Evolutionary conservation across 2,888 invertebrate species (phyloP), one percentile per base, ranked within the genome.

Genomic region (Lepidochitona cinerea): DNA sequence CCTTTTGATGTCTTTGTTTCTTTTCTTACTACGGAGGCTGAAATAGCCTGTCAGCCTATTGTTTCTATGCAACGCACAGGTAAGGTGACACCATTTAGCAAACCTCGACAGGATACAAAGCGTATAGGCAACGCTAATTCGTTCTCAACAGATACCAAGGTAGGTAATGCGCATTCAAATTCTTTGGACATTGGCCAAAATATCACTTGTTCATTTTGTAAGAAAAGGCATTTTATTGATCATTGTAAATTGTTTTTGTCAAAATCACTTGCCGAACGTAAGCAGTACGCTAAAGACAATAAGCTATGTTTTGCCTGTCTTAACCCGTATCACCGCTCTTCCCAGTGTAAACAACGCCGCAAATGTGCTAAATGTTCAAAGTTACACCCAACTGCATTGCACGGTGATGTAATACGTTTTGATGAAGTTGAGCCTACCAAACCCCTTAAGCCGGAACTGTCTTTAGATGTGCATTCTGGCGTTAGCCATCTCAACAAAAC

Each of bases 301-400:
- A 66, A 70, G 12, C 37, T 74, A 18, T 79, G 76, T 73, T 79
- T 59, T 71, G 76, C 75, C 0, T 75, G 79, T 37, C 37, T 79
- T 7, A 0, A 37, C 0, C 37, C 36, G 5, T 72, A 73, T 3
- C 79, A 79, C 37, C 53, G 41, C 33, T 70, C 74, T 23, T 71
- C 71, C 52, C 52, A 65, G 36, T 79, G 79, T 64, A 70, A 29
- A 35, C 33, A 68, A 14, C 49, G 66, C 54, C 7, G 9, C 23
- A 70, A 41, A 12, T 77, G 77, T 59, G 33, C 69, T 18, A 75
- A 36, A 29, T 76, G 73, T 52, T 18, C 54, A 0, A 70, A 71
- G 37, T 35, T n/a, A 26, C 73, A 77, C 49, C 75, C 77, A 12
- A 77, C 77, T n/a, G 23, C 29, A 9, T 37, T 72, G n/a, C 66